Percentiles rank a stretch among this genome's conserved stretches.
These are phyloP conservation scores for Ophraella communa DNA, from an alignment of 2,888 invertebrate genomes.

Conservation along the genomic window DNA sequence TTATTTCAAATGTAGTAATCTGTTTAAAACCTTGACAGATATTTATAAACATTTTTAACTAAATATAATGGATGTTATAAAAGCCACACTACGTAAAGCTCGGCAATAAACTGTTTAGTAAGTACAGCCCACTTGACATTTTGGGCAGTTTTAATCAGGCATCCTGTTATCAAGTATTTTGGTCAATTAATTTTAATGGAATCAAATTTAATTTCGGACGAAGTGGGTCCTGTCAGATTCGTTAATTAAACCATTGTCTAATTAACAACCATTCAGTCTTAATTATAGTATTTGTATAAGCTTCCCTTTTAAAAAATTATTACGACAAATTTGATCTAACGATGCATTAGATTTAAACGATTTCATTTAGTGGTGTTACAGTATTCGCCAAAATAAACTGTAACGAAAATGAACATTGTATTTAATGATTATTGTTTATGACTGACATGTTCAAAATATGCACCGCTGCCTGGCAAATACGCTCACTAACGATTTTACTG, in stretches of 20 bases:
- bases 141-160: constrained; percentile 31
- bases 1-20: too few relatives aligned
- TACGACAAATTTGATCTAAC: neutral
- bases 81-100: constrained; percentile 16
- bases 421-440: too few relatives aligned
- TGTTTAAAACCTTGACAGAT: too few relatives aligned
- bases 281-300: constrained; percentile 12
- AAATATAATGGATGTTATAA: too few relatives aligned
- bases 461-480: too few relatives aligned
- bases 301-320: constrained; percentile 1
- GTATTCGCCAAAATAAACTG: too few relatives aligned
- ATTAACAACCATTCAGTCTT: constrained; percentile 24
- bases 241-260: constrained; percentile 36
- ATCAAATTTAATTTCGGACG: constrained; percentile 40
- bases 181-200: constrained; percentile 47
- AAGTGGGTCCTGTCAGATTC: constrained; percentile 45
- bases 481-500: too few relatives aligned
- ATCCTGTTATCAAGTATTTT: constrained; percentile 38
- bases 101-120: constrained; percentile 27
- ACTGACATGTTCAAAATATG: too few relatives aligned
- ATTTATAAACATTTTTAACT: too few relatives aligned
- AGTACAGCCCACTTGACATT: constrained; percentile 31
- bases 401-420: too few relatives aligned
- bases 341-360: neutral
- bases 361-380: neutral